phyloP scores from a whole-genome alignment of 2,888 invertebrate genomes.

The Meloe dianella region DNA sequence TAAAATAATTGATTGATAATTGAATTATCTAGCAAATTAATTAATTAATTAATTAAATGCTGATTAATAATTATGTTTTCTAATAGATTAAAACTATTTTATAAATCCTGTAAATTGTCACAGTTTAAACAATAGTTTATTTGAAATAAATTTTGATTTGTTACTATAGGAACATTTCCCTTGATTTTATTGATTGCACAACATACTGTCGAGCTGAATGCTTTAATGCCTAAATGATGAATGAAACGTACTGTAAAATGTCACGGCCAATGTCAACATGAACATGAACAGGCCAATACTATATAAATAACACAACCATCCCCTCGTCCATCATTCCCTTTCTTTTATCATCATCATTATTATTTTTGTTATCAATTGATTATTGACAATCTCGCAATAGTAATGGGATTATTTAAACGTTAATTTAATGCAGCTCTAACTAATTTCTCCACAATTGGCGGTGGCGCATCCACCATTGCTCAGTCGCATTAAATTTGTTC shows the following conservation, averaged over 20 bases:
- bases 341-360: not conserved
- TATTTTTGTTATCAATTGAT: too few species aligned
- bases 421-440: too few species aligned
- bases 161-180: constrained; percentile 35
- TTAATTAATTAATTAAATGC: too few species aligned
- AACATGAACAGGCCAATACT: not conserved
- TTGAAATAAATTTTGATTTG: constrained; percentile 24
- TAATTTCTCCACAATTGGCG: too few species aligned
- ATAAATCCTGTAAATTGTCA: too few species aligned
- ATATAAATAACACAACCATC: not conserved
- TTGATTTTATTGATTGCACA: constrained; percentile 31
- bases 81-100: too few species aligned
- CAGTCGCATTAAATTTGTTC: not conserved
- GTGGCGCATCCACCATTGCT: not conserved
- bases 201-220: constrained; percentile 15
- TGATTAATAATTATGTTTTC: too few species aligned
- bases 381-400: too few species aligned
- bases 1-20: too few species aligned
- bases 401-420: too few species aligned
- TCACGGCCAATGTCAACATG: constrained; percentile 23
- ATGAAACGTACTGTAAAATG: constrained; percentile 28
- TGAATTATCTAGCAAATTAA: too few species aligned
- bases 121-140: too few species aligned
- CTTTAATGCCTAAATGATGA: constrained; percentile 27
- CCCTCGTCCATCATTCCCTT: not conserved